A percentile compares a stretch with the other conserved stretches of the same genome.
These are phyloP conservation scores for Phortica okadai DNA, from an alignment of 2,888 invertebrate genomes.

Conservation along the genomic window DNA sequence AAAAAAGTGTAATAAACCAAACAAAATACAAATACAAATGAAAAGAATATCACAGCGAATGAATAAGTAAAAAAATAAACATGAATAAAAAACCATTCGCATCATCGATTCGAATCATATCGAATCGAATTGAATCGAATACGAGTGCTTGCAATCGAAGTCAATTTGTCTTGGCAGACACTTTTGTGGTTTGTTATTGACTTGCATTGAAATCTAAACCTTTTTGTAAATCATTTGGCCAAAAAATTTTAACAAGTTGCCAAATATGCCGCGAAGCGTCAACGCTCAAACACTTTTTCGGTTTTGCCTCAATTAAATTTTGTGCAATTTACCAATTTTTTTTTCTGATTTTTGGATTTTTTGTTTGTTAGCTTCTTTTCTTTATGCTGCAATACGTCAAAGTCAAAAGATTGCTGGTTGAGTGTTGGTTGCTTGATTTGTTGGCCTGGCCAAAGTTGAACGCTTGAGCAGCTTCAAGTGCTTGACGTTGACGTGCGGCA, in stretches of 20 bases:
- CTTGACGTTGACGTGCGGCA: conserved; percentile 22
- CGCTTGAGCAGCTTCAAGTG: not conserved
- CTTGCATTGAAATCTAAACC: conserved; percentile 32
- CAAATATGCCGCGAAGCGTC: conserved; percentile 22
- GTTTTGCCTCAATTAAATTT: conserved; percentile 28
- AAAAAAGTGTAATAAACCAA: not conserved
- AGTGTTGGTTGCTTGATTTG: conserved; percentile 19
- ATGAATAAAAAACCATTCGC: conserved; percentile 10
- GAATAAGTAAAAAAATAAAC: not conserved
- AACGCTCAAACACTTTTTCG: not conserved
- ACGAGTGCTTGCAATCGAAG: not conserved
- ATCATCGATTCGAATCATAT: not conserved
- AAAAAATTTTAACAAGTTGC: conserved; percentile 25
- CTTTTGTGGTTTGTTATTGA: conserved; percentile 30
- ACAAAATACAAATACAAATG: conserved; percentile 6
- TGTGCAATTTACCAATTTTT: conserved; percentile 22
- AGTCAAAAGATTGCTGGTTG: conserved; percentile 3
- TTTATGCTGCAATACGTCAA: conserved; percentile 22
- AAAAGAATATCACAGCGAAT: not conserved
- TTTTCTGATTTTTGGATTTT: conserved; percentile 34
- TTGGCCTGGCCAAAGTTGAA: conserved; percentile 15
- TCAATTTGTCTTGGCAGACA: conserved; percentile 27
- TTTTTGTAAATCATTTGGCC: conserved; percentile 31
- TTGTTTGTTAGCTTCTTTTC: conserved; percentile 40
- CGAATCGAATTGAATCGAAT: not conserved